Conservation (phyloP, 1,140 invertebrate species). For the Branchinecta lynchi region DNA sequence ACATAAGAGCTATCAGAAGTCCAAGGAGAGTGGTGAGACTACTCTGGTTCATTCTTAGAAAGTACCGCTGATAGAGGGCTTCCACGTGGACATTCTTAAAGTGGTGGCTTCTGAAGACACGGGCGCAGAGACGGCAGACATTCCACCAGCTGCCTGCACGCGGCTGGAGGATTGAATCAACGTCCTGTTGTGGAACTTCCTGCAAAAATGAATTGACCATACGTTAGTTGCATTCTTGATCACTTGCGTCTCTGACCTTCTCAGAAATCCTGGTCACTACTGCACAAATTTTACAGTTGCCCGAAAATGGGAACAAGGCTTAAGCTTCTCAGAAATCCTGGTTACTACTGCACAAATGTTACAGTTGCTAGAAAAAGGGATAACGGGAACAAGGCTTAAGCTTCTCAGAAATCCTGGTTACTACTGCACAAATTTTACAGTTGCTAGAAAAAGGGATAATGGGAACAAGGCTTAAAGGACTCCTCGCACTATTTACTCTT, state of each 20-base stretch:
- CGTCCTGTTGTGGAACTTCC: background rate
- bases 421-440: too few relatives aligned
- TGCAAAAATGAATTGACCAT: conserved; percentile 9
- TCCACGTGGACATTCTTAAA: conserved; percentile 65
- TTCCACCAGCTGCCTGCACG: conserved; percentile 25
- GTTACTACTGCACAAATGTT: too few relatives aligned
- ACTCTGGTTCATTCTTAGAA: conserved; percentile 77
- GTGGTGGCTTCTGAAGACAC: conserved; percentile 41
- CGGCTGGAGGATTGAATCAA: conserved; percentile 25
- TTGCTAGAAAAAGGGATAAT: too few relatives aligned
- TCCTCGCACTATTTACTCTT: too few relatives aligned
- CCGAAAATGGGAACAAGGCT: too few relatives aligned
- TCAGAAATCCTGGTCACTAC: conserved; percentile 8
- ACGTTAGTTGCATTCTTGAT: background rate
- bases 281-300: too few relatives aligned
- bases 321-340: too few relatives aligned
- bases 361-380: too few relatives aligned
- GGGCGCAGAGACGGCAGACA: conserved; percentile 27
- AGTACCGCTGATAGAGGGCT: conserved; percentile 78
- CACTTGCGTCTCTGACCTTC: background rate
- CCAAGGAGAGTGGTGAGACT: conserved; percentile 68
- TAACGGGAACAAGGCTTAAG: too few relatives aligned
- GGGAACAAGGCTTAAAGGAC: too few relatives aligned
- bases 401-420: too few relatives aligned
- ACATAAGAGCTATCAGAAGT: conserved; percentile 49